phyloP scores from a whole-genome alignment of 2,888 invertebrate genomes.

The Napeogenes sylphis region DNA sequence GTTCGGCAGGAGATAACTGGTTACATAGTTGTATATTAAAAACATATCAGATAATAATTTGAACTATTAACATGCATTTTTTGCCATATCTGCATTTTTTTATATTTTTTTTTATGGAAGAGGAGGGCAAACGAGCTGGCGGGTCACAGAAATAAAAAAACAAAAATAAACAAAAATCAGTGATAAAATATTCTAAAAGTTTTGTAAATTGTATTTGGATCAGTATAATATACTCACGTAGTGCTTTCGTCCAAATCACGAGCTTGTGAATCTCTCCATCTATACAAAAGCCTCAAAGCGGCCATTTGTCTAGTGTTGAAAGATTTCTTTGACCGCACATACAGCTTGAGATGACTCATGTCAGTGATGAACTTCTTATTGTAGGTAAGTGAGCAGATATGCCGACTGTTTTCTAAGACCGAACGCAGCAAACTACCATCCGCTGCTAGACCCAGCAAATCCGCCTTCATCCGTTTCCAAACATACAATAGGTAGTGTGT shows the following conservation, averaged over 20 bases:
- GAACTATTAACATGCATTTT: not conserved
- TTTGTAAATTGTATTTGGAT: too few relatives aligned
- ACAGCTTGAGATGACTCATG: constrained; percentile 85
- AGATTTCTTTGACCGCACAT: constrained; percentile 84
- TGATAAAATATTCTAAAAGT: not conserved
- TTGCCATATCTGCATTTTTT: too few relatives aligned
- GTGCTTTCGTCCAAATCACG: constrained; percentile 94
- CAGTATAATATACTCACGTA: constrained; percentile 69
- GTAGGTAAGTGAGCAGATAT: constrained; percentile 87
- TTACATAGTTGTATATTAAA: not conserved
- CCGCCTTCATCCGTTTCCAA: constrained; percentile 87
- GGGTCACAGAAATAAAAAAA: too few relatives aligned
- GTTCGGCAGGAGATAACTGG: constrained; percentile 93
- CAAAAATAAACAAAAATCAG: not conserved
- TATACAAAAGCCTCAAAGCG: constrained; percentile 88
- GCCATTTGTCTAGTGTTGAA: constrained; percentile 92
- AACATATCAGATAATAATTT: not conserved
- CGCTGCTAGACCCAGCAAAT: constrained; percentile 76
- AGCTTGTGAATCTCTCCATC: constrained; percentile 92
- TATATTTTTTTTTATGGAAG: too few relatives aligned
- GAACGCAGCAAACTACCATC: constrained; percentile 81
- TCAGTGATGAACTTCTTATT: constrained; percentile 84
- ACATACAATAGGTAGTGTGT: constrained; percentile 96
- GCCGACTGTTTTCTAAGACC: constrained; percentile 85
- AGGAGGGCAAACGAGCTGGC: too few relatives aligned